Conservation (phyloP, 2,888 invertebrate genomes). For the Nesidiocoris tenuis region DNA sequence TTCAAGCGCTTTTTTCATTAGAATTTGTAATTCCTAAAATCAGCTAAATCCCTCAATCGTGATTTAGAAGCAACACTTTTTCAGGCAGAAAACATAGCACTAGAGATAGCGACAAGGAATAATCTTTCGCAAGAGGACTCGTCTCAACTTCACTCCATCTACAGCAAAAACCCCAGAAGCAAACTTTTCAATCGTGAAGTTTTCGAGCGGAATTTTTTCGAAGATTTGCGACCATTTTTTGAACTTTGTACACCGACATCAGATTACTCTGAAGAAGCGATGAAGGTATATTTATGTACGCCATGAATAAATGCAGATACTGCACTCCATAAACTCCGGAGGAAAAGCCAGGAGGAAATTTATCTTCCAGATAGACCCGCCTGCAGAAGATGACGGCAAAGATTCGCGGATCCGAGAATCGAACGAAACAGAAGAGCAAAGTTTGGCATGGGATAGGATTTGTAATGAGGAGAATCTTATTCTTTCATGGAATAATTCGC, state of each 20-base stretch:
- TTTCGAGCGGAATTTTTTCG: slow-evolving; percentile 15
- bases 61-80: too few relatives aligned
- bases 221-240: slow-evolving; percentile 24
- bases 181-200: slow-evolving; percentile 24
- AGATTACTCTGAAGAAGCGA: neutral
- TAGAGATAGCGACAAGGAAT: slow-evolving; percentile 13
- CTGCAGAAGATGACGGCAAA: too few relatives aligned
- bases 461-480: slow-evolving; percentile 21
- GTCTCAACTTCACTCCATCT: slow-evolving; percentile 40
- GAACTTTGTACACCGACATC: neutral
- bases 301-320: too few relatives aligned
- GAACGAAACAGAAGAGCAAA: too few relatives aligned
- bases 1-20: too few relatives aligned
- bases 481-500: slow-evolving; percentile 42
- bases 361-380: too few relatives aligned
- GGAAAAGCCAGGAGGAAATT: too few relatives aligned
- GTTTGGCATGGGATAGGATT: slow-evolving; percentile 9
- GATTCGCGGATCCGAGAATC: too few relatives aligned
- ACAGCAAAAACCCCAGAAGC: slow-evolving; percentile 40
- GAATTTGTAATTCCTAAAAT: too few relatives aligned
- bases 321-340: too few relatives aligned
- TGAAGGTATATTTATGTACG: neutral
- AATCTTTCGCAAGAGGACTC: too few relatives aligned
- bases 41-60: too few relatives aligned
- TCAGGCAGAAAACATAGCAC: neutral